Evolutionary conservation across 2,113 vertebrate genomes (phyloP), one percentile per base, ranked within the genome.

Genomic region (Ardeotis arabs): DNA sequence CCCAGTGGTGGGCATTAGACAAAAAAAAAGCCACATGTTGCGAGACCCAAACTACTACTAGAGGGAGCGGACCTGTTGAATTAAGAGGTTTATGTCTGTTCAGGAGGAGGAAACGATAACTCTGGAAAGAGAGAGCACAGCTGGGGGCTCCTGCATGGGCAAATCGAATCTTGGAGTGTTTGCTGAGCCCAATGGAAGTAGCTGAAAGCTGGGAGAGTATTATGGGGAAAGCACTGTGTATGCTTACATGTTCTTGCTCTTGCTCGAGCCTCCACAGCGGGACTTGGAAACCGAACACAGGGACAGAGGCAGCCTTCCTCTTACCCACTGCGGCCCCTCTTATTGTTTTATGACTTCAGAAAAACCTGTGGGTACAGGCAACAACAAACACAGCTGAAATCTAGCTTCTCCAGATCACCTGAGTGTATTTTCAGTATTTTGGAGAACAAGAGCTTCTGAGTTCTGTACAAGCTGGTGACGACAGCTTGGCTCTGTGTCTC

Each of bases 201-300:
- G 37, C 64, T 89, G 76, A 74, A 81, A 92, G 25, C 72, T 79
- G 49, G 22, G 35, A 45, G 53, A 58, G 16, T 14, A 4, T 78
- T 27, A 47, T 0, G 2, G 25, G 33, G 39, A 16, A 56, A 78
- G 52, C 12, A 29, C 10, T 55, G 31, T 6, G 3, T 41, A 4
- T 33, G 59, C 77, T 68, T 64, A 24, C 49, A 10, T 31, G 21
- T 25, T 85, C 73, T 72, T 85, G 72, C 62, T 55, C 21, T 80
- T 55, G 27, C 28, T 82, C 1, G 3, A 9, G 52, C 55, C 55
- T 47, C 41, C 15, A 16, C 19, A 31, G 45, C 0, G 0, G 63
- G 64, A 58, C 21, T 29, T 88, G 62, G 39, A 49, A 72, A 3
- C 31, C 24, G 70, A 75, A 27, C 49, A 23, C 44, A n/a, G 69